phyloP scores from a whole-genome alignment of 1,140 invertebrate genomes.

The Drosophila nikananu region DNA sequence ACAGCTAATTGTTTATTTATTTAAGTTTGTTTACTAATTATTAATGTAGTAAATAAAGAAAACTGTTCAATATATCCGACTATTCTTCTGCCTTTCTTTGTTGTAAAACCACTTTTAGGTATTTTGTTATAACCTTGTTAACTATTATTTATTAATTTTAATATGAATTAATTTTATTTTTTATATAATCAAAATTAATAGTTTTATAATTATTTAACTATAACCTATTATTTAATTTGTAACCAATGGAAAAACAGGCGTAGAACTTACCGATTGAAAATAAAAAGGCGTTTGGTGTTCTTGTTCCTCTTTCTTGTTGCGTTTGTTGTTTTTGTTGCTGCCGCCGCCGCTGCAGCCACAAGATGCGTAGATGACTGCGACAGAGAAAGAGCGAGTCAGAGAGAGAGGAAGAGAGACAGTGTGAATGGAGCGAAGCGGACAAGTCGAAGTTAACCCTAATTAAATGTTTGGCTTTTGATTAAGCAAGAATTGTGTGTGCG shows the following conservation, averaged over 20 bases:
- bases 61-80: background rate
- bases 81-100: background rate
- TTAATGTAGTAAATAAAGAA: background rate
- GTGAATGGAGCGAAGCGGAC: slow-evolving; percentile 6
- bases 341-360: slow-evolving; percentile 4
- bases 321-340: slow-evolving; percentile 9
- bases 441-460: slow-evolving; percentile 48
- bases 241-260: background rate
- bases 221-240: background rate
- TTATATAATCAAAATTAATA: background rate
- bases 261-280: background rate
- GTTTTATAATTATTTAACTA: too few species aligned
- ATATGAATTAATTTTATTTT: background rate
- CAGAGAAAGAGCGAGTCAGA: slow-evolving; percentile 1
- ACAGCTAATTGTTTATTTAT: background rate
- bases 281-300: slow-evolving; percentile 2
- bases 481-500: slow-evolving; percentile 34
- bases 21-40: background rate
- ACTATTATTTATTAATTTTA: too few species aligned
- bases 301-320: slow-evolving; percentile 10
- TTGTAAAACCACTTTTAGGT: background rate
- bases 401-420: slow-evolving; percentile 9
- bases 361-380: slow-evolving; percentile 18
- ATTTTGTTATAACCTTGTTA: background rate
- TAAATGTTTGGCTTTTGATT: slow-evolving; percentile 58